Conservation (phyloP, 2,797 vertebrate genomes). For the Eidolon dupreanum region DNA sequence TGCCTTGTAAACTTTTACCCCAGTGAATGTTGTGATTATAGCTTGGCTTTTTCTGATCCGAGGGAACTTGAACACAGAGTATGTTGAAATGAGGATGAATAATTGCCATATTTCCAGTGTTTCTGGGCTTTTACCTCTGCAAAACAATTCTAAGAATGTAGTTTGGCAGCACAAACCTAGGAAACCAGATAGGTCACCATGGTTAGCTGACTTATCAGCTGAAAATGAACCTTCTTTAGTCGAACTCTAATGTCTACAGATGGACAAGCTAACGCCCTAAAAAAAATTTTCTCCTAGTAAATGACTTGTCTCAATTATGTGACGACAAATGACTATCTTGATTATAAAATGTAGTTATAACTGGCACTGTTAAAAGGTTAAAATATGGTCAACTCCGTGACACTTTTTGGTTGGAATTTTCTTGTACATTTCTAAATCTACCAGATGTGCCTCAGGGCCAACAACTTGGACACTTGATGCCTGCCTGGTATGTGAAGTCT, state of each 20-base stretch:
- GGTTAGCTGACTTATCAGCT: background rate
- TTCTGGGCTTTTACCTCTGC: background rate
- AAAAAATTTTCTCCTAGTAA: background rate
- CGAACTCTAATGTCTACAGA: background rate
- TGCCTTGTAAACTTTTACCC: background rate
- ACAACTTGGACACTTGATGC: background rate
- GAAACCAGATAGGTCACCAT: background rate
- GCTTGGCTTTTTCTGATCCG: background rate
- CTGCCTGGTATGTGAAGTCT: background rate
- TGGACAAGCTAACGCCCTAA: background rate
- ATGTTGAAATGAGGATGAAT: slow-evolving; percentile 33
- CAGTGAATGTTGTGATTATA: background rate
- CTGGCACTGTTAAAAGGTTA: background rate
- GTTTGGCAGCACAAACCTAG: slow-evolving; percentile 41
- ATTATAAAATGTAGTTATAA: background rate
- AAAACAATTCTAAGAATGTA: slow-evolving; percentile 46
- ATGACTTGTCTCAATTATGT: background rate
- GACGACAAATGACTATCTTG: background rate
- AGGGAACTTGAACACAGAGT: background rate
- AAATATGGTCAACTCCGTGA: background rate
- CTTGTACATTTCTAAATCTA: background rate
- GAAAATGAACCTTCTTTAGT: background rate
- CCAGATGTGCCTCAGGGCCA: background rate
- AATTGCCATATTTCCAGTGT: background rate
- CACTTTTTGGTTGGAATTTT: background rate